Evolutionary conservation across 2,888 invertebrate genomes (phyloP).

Genomic region (Sisyra terminalis): DNA sequence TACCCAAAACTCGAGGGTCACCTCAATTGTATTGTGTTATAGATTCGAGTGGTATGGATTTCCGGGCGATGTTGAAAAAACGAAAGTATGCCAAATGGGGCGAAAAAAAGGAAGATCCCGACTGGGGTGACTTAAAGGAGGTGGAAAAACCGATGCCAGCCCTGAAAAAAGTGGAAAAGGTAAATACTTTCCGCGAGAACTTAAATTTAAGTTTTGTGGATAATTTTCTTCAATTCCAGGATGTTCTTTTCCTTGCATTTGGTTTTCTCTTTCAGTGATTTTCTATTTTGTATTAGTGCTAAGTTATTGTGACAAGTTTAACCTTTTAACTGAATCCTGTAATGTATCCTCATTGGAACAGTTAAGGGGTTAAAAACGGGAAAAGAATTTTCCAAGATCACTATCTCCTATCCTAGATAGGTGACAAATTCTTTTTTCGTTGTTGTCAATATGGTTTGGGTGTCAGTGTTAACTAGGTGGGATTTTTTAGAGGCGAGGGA

Average conservation of each 20-base stretch:
- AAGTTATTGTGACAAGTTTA: too few relatives aligned
- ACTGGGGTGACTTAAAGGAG: constrained; percentile 89
- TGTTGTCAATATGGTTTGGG: background rate
- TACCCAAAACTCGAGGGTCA: background rate
- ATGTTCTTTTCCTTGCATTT: background rate
- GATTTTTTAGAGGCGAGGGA: constrained; percentile 21
- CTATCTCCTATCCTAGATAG: background rate
- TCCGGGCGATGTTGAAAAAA: constrained; percentile 95
- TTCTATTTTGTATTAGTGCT: too few relatives aligned
- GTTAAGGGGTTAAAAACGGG: background rate
- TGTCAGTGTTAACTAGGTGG: background rate
- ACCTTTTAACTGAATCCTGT: constrained; percentile 1
- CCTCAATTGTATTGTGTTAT: background rate
- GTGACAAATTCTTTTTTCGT: background rate
- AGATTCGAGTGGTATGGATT: constrained; percentile 98
- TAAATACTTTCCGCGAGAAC: constrained; percentile 32
- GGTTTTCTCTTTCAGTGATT: background rate
- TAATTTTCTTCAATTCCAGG: background rate
- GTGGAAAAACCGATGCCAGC: constrained; percentile 72
- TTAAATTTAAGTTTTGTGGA: background rate
- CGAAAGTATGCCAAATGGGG: constrained; percentile 90
- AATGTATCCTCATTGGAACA: background rate
- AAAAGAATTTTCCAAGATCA: background rate
- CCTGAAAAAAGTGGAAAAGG: constrained; percentile 88
- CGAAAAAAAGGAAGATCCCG: constrained; percentile 77